Evolutionary conservation across 2,888 invertebrate species (phyloP).

Genomic region (Rhamnusium bicolor): DNA sequence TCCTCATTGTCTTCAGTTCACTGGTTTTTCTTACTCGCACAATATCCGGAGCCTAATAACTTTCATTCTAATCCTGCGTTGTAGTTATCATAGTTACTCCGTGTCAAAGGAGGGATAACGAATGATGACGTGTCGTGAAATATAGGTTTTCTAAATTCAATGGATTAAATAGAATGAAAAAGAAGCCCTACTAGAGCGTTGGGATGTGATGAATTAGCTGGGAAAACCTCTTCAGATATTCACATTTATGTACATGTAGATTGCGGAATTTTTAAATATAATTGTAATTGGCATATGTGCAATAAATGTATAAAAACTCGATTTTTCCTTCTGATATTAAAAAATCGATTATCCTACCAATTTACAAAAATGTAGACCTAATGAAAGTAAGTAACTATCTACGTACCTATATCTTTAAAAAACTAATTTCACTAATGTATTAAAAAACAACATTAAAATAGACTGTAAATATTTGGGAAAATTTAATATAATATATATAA

Average conservation of each 20-base stretch:
- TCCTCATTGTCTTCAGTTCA: slow-evolving; percentile 21
- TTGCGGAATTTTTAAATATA: neutral
- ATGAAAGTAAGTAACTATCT: no score
- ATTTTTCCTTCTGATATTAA: no score
- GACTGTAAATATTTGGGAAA: no score
- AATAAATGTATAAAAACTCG: no score
- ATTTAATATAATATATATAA: no score
- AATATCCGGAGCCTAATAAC: slow-evolving; percentile 10
- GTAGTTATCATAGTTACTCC: slow-evolving; percentile 12
- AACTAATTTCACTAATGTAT: no score
- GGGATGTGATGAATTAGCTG: neutral
- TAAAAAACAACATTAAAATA: no score
- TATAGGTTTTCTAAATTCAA: slow-evolving; percentile 7
- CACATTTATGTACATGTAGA: neutral
- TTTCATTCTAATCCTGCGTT: slow-evolving; percentile 13
- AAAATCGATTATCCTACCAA: no score
- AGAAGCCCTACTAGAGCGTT: neutral
- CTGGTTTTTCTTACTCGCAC: slow-evolving; percentile 18
- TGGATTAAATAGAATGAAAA: slow-evolving; percentile 6
- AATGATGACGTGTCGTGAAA: slow-evolving; percentile 21
- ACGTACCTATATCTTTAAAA: no score
- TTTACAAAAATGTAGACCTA: no score
- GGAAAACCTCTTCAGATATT: neutral
- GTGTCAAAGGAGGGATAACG: slow-evolving; percentile 19
- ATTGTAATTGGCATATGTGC: no score